Conservation (phyloP, 2,113 vertebrate genomes). For the Hemiprocne comata region DNA sequence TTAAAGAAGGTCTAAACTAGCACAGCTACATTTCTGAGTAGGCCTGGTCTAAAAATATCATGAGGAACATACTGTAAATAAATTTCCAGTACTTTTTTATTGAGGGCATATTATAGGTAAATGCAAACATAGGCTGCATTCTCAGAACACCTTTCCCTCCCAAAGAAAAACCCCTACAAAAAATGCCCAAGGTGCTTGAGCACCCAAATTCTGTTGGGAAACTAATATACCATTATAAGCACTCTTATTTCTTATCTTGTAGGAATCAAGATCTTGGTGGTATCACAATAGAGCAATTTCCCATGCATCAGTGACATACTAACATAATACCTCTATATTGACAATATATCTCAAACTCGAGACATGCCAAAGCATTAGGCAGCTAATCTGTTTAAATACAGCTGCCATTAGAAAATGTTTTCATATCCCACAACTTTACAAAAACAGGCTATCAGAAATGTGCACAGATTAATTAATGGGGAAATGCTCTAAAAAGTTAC, state of each 20-base stretch:
- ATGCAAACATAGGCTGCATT: background rate
- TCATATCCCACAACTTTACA: background rate
- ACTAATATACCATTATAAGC: background rate
- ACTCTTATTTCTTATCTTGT: background rate
- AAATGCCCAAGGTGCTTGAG: rapidly evolving
- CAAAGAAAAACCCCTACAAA: background rate
- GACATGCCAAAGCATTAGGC: background rate
- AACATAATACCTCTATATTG: background rate
- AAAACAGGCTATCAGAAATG: background rate
- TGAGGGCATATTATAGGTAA: background rate
- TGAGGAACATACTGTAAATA: background rate
- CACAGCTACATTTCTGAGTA: background rate
- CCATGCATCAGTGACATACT: background rate
- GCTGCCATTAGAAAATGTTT: background rate
- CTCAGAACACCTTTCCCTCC: background rate
- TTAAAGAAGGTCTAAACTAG: background rate
- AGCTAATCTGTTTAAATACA: background rate
- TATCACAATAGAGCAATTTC: background rate
- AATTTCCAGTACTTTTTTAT: background rate
- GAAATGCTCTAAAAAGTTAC: background rate
- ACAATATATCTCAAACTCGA: background rate
- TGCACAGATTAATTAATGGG: background rate
- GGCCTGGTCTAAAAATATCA: background rate
- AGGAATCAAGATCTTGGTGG: background rate
- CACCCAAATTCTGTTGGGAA: background rate